Conservation (phyloP, 1,140 invertebrate species). For the Teleogryllus occipitalis region DNA sequence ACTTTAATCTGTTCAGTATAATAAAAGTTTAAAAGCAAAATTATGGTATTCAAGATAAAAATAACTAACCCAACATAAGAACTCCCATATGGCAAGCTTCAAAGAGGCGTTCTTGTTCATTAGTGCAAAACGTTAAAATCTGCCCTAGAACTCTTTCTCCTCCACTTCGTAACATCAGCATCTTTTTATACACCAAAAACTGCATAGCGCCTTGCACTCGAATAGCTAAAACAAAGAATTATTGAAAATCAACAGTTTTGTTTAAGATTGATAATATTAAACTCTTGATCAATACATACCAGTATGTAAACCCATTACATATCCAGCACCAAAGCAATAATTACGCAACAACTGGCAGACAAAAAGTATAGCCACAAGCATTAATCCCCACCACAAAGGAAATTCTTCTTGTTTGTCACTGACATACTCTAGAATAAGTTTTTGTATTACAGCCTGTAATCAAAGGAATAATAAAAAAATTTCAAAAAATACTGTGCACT, state of each 20-base stretch:
- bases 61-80: slow-evolving; percentile 25
- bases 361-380: slow-evolving; percentile 23
- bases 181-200: slow-evolving; percentile 28
- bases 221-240: slow-evolving; percentile 22
- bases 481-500: background rate
- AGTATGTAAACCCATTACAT: slow-evolving; percentile 27
- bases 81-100: slow-evolving; percentile 28
- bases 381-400: slow-evolving; percentile 24
- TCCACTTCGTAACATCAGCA: slow-evolving; percentile 25
- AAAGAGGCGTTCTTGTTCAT: slow-evolving; percentile 30
- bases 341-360: slow-evolving; percentile 24
- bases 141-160: slow-evolving; percentile 28
- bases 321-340: slow-evolving; percentile 25
- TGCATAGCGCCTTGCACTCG: slow-evolving; percentile 29
- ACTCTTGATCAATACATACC: slow-evolving; percentile 20
- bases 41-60: background rate
- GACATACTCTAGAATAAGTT: slow-evolving; percentile 24
- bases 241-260: background rate
- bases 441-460: slow-evolving; percentile 26
- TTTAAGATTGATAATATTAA: background rate
- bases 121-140: slow-evolving; percentile 29
- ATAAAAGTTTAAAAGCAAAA: too few relatives aligned
- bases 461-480: slow-evolving; percentile 10
- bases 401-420: slow-evolving; percentile 20
- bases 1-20: background rate